These are phyloP conservation scores for Datnioides undecimradiatus DNA, from an alignment of 2,113 vertebrate species.

Conservation along the genomic window DNA sequence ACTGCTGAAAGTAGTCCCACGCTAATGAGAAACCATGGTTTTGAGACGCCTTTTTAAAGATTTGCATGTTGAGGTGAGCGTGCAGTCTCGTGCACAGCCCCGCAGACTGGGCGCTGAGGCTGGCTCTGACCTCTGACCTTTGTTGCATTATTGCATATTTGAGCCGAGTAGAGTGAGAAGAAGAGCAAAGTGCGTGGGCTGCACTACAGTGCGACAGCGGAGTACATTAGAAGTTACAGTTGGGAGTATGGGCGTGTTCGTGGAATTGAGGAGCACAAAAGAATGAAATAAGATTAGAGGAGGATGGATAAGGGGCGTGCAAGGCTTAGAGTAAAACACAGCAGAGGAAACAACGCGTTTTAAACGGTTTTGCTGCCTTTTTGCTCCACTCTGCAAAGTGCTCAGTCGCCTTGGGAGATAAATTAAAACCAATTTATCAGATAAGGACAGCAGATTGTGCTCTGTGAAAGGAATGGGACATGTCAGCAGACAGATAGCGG, in stretches of 20 bases:
- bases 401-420: slow-evolving; percentile 39
- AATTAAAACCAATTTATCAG: slow-evolving; percentile 56
- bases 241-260: neutral
- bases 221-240: neutral
- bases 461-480: slow-evolving; percentile 25
- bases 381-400: slow-evolving; percentile 19
- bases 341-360: slow-evolving; percentile 9
- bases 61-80: too few relatives aligned
- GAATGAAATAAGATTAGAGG: slow-evolving; percentile 19
- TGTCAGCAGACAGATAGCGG: slow-evolving; percentile 22
- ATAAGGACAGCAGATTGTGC: slow-evolving; percentile 12
- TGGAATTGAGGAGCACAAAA: neutral
- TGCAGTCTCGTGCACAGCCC: too few relatives aligned
- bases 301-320: neutral
- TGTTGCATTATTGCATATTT: too few relatives aligned
- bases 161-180: neutral
- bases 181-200: neutral
- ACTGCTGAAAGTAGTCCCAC: neutral
- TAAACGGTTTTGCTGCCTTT: slow-evolving; percentile 25
- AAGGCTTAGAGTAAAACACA: slow-evolving; percentile 1
- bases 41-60: neutral
- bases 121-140: too few relatives aligned
- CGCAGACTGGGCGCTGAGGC: too few relatives aligned
- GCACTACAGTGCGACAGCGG: neutral
- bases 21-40: too few relatives aligned